Conservation (phyloP, 2,113 vertebrate genomes). For the Shinisaurus crocodilurus region DNA sequence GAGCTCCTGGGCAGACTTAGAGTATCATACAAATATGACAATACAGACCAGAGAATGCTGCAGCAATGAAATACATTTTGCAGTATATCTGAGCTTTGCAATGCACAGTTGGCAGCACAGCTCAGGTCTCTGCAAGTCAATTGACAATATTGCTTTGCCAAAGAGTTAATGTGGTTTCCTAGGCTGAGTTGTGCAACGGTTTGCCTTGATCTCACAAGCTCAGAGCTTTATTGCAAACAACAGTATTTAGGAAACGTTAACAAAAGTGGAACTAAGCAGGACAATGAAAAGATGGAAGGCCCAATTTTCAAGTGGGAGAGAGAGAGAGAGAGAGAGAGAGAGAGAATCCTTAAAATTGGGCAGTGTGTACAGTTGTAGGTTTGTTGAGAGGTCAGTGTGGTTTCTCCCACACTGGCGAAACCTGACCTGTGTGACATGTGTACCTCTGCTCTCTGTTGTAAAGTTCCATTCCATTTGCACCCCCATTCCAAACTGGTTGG, state of each 20-base stretch:
- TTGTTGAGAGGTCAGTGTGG: no score
- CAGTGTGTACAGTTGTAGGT: background rate
- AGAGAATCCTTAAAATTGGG: background rate
- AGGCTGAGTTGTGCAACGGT: background rate
- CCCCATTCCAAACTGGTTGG: background rate
- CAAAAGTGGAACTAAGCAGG: background rate
- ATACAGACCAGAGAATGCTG: background rate
- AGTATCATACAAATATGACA: background rate
- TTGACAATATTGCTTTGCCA: background rate
- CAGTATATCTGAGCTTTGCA: background rate
- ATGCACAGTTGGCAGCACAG: background rate
- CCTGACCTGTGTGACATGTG: no score
- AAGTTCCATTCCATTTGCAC: background rate
- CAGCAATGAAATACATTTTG: constrained; percentile 1
- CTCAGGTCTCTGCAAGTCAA: background rate
- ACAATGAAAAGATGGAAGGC: background rate
- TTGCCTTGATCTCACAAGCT: background rate
- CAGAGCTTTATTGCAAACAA: background rate
- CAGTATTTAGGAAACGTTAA: background rate
- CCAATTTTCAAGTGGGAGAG: background rate
- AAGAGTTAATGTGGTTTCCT: background rate
- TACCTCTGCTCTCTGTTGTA: background rate
- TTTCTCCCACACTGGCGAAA: no score
- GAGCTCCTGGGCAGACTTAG: background rate
- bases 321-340: background rate